These are phyloP conservation scores for Drosophila dives DNA, from an alignment of 2,888 invertebrate species.

Conservation along the genomic window DNA sequence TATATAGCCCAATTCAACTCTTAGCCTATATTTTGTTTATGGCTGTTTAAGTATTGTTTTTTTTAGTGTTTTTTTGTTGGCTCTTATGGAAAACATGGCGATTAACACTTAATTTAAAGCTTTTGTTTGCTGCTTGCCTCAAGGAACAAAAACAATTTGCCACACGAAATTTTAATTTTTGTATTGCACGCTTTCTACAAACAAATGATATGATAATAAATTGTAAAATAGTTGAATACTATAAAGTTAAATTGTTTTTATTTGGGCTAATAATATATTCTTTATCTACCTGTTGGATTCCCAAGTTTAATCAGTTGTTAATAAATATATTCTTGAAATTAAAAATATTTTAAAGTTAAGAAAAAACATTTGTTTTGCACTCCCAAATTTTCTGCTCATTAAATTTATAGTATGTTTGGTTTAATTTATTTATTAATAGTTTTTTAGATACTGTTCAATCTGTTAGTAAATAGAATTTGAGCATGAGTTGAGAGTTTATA, in stretches of 20 bases:
- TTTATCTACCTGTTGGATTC: neutral
- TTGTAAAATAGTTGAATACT: neutral
- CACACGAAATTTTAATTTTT: neutral
- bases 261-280: neutral
- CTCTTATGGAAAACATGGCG: slow-evolving; percentile 12
- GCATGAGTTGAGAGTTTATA: neutral
- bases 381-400: neutral
- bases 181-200: neutral
- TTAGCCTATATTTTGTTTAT: slow-evolving; percentile 13
- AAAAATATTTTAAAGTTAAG: neutral
- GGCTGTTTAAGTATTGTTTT: slow-evolving; percentile 23
- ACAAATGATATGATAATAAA: slow-evolving; percentile 1
- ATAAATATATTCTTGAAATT: neutral
- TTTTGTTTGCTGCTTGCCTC: slow-evolving; percentile 23
- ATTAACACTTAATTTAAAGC: slow-evolving; percentile 51
- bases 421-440: neutral
- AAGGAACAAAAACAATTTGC: slow-evolving; percentile 2
- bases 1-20: slow-evolving; percentile 34
- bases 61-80: neutral
- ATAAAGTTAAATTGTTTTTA: neutral
- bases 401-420: neutral
- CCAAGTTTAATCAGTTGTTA: neutral
- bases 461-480: neutral
- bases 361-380: neutral
- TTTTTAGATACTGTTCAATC: neutral